Conservation (phyloP, 2,797 vertebrate species). For the Thaleichthys pacificus region DNA sequence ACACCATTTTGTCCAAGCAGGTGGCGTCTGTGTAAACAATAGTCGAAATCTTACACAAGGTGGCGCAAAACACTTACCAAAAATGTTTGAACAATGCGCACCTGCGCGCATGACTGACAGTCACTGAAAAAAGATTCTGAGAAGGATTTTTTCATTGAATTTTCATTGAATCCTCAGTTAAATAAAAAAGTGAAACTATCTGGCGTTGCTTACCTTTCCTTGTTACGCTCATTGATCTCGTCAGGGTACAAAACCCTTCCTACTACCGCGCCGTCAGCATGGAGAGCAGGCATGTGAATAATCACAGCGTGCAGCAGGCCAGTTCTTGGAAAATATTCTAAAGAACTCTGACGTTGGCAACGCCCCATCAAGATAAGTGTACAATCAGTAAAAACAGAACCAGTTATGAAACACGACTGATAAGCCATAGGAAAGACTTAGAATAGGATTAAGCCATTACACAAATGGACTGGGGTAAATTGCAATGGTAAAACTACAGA, state of each 20-base stretch:
- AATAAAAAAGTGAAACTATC: neutral
- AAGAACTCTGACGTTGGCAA: no score
- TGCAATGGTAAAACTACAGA: no score
- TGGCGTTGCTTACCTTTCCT: neutral
- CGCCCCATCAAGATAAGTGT: neutral
- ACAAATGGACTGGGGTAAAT: no score
- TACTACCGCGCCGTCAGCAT: neutral
- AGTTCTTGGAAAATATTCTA: no score
- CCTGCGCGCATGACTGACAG: neutral
- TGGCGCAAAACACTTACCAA: slow-evolving; percentile 46
- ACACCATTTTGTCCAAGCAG: slow-evolving; percentile 71
- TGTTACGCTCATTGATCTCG: no score
- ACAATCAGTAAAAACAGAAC: neutral
- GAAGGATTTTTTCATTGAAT: neutral
- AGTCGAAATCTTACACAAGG: slow-evolving; percentile 40
- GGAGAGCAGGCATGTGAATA: neutral
- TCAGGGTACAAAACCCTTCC: no score
- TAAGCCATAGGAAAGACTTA: neutral
- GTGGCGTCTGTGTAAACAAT: neutral
- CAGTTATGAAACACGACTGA: neutral
- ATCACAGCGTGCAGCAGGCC: no score
- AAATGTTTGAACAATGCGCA: neutral
- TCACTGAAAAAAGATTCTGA: neutral
- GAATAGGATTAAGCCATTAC: no score
- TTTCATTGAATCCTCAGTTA: no score